Evolutionary conservation across 2,888 invertebrate species (phyloP).

Genomic region (Synanthedon tipuliformis): DNA sequence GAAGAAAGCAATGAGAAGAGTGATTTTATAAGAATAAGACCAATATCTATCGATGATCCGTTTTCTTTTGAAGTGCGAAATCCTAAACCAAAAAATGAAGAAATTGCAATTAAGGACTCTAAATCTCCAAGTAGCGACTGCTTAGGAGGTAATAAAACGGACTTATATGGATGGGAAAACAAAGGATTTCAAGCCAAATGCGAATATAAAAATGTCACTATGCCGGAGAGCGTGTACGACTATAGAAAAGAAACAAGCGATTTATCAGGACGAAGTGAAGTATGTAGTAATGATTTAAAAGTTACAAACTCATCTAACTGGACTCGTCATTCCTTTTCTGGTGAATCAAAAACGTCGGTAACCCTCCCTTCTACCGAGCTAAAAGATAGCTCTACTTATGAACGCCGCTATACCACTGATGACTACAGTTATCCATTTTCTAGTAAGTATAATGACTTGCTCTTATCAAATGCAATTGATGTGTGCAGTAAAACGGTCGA

Average conservation of each 20-base stretch:
- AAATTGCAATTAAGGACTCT: constrained; percentile 28
- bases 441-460: constrained; percentile 55
- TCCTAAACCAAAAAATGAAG: constrained; percentile 22
- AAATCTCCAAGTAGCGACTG: constrained; percentile 56
- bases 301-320: constrained; percentile 29
- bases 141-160: constrained; percentile 50
- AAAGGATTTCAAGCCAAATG: constrained; percentile 60
- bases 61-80: constrained; percentile 49
- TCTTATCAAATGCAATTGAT: constrained; percentile 50
- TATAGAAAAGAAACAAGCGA: constrained; percentile 27
- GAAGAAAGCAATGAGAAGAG: constrained; percentile 29
- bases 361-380: constrained; percentile 42
- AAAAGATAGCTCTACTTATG: constrained; percentile 42
- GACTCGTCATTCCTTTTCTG: constrained; percentile 49
- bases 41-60: constrained; percentile 62
- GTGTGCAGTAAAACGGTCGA: constrained; percentile 49
- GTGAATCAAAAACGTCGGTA: constrained; percentile 43
- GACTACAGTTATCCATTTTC: constrained; percentile 49
- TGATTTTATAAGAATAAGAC: constrained; percentile 46
- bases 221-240: constrained; percentile 20
- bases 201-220: constrained; percentile 32
- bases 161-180: constrained; percentile 65
- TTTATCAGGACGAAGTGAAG: constrained; percentile 21
- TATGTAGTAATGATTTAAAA: constrained; percentile 23
- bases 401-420: constrained; percentile 38